Evolutionary conservation across 2,113 vertebrate genomes (phyloP), one percentile per base, ranked within the genome.

Genomic region (Paracanthobrama guichenoti): DNA sequence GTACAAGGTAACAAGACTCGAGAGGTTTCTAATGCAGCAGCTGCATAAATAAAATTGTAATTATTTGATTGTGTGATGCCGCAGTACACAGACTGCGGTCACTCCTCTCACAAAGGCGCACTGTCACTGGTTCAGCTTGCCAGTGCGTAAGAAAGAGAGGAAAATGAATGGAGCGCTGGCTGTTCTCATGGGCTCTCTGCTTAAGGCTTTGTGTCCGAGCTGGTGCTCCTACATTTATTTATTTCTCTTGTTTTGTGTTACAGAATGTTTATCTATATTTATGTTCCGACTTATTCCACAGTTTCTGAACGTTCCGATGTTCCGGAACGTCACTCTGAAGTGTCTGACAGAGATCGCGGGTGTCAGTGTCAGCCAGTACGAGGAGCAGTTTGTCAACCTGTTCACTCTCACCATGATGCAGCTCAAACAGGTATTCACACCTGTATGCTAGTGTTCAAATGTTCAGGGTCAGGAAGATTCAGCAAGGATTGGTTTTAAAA

Each of bases 291-390:
- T 66, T 53, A 6, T 7, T 79, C 80, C 76, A 55, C 89, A 98
- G 97, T 98, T 99, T 91, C 91, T 98, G 92, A 97, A 99, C 90
- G 97, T 99, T 80, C 97, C 97, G 11, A 98, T 98, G 97, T 99
- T 99, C 88, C 95, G 97, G 86, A 98, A 99, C 28, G 96, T 99
- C 67, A 98, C 97, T 78, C 91, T 99, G 91, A 98, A 98, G 93
- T 98, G 97, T 94, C 93, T 98, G 94, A 98, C 97, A 18, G 97
- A 98, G 92, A 98, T 98, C 82, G 97, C 96, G 72, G 97, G 97
- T 72, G 97, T 98, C 87, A 97, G 95, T 77, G 97, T 98, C 86
- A 97, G 95, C 91, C 97, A 98, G 80, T 98, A 98, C 39, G 97
- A 98, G 93, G 97, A 98, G 87, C 97, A 98, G 80, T 98, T 98